Conservation (phyloP, 2,888 invertebrate genomes). For the Diaprepes abbreviatus region DNA sequence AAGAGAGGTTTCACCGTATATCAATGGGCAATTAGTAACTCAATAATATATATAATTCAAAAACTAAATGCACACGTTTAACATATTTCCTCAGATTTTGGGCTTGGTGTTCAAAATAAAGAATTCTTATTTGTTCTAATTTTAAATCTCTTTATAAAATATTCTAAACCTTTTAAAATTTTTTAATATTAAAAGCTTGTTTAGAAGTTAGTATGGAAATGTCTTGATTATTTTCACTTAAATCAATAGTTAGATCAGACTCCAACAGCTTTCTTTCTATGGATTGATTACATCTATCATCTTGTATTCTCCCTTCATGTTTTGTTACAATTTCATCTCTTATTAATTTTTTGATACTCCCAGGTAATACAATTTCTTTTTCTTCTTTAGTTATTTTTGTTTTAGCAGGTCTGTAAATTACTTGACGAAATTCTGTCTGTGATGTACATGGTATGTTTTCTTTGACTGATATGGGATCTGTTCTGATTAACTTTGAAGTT, state of each 20-base stretch:
- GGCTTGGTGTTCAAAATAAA: no score
- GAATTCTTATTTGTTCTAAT: no score
- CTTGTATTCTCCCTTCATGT: conserved; percentile 29
- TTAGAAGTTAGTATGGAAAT: conserved; percentile 34
- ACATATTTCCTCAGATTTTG: no score
- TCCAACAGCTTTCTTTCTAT: conserved; percentile 39
- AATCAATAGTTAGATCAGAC: conserved; percentile 33
- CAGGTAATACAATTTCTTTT: conserved; percentile 26
- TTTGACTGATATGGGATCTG: conserved; percentile 1
- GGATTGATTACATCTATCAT: conserved; percentile 16
- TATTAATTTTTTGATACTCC: conserved; percentile 35
- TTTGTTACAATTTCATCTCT: conserved; percentile 24
- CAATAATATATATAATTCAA: no score
- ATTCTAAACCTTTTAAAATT: background rate
- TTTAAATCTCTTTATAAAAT: no score
- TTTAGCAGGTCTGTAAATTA: conserved; percentile 38
- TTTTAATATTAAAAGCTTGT: conserved; percentile 32
- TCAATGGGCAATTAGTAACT: no score
- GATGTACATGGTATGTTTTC: conserved; percentile 14
- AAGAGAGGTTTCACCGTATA: no score
- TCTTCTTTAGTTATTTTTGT: conserved; percentile 8
- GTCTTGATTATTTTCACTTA: conserved; percentile 16
- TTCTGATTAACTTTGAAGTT: conserved; percentile 6
- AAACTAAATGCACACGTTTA: no score
- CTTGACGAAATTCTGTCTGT: conserved; percentile 19